These are phyloP conservation scores for Coregonus suidteri DNA, from an alignment of 2,797 vertebrate species.

Conservation along the genomic window DNA sequence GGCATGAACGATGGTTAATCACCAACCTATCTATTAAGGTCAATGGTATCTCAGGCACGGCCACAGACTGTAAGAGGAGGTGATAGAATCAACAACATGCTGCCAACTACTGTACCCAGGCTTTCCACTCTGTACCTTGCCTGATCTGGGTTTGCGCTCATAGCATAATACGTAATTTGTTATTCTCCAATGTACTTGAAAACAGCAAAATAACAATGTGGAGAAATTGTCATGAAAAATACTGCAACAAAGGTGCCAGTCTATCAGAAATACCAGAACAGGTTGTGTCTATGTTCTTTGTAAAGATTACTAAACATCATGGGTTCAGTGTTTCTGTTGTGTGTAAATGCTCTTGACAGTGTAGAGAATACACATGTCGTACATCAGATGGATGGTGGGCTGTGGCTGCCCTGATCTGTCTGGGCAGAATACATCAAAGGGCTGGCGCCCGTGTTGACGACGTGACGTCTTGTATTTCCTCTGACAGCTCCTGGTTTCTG, in stretches of 20 bases:
- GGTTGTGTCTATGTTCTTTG: neutral
- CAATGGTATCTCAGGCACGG: constrained; percentile 31
- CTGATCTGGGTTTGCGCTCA: neutral
- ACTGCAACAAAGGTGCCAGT: neutral
- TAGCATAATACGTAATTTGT: constrained; percentile 15
- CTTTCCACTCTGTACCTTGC: neutral
- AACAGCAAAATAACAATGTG: neutral
- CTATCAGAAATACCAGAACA: constrained; percentile 25
- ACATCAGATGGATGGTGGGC: neutral
- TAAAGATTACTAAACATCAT: neutral
- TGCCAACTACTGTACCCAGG: neutral
- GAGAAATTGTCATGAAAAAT: neutral
- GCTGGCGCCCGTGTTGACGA: constrained; percentile 43
- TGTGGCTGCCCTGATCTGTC: constrained; percentile 48
- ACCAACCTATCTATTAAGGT: constrained; percentile 39
- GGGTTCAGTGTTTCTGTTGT: neutral
- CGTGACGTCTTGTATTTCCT: constrained; percentile 52
- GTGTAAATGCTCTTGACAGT: neutral
- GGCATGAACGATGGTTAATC: constrained; percentile 42
- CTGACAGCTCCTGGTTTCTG: constrained; percentile 70
- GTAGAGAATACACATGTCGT: constrained; percentile 17
- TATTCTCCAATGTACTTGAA: constrained; percentile 19
- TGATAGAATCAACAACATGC: constrained; percentile 23
- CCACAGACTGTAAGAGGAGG: constrained; percentile 22
- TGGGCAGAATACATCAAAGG: constrained; percentile 51